These are phyloP conservation scores for Crotalus viridis DNA, from an alignment of 2,113 vertebrate species.

Conservation along the genomic window DNA sequence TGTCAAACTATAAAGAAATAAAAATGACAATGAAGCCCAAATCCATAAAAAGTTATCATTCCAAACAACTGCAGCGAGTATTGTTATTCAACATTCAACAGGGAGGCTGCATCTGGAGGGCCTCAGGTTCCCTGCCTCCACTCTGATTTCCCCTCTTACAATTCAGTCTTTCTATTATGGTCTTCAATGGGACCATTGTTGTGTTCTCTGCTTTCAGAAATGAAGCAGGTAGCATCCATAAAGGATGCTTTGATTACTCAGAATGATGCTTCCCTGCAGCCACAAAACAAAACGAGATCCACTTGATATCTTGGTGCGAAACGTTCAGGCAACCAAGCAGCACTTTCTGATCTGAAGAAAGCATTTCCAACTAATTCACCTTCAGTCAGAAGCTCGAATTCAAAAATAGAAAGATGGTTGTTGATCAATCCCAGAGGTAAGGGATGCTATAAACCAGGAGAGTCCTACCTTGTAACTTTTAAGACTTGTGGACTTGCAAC, in stretches of 20 bases:
- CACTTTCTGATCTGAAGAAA: background rate
- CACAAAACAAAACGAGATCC: background rate
- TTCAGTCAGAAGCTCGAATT: background rate
- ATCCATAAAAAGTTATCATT: background rate
- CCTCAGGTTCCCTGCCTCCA: background rate
- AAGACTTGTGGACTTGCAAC: background rate
- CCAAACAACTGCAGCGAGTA: background rate
- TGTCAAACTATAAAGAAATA: background rate
- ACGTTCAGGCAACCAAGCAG: background rate
- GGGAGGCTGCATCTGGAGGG: background rate
- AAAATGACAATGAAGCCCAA: background rate
- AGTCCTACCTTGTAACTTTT: background rate
- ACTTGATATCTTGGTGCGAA: background rate
- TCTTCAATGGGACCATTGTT: background rate
- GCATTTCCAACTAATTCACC: background rate
- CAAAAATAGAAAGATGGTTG: background rate
- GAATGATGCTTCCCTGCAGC: background rate
- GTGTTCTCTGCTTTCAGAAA: background rate
- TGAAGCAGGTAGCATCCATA: background rate
- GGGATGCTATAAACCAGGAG: background rate
- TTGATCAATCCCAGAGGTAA: background rate
- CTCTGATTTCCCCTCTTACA: background rate
- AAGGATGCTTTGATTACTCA: background rate
- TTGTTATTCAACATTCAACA: background rate
- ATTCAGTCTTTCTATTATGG: background rate